Conservation (phyloP, 1,140 invertebrate species). For the Bombus affinis region DNA sequence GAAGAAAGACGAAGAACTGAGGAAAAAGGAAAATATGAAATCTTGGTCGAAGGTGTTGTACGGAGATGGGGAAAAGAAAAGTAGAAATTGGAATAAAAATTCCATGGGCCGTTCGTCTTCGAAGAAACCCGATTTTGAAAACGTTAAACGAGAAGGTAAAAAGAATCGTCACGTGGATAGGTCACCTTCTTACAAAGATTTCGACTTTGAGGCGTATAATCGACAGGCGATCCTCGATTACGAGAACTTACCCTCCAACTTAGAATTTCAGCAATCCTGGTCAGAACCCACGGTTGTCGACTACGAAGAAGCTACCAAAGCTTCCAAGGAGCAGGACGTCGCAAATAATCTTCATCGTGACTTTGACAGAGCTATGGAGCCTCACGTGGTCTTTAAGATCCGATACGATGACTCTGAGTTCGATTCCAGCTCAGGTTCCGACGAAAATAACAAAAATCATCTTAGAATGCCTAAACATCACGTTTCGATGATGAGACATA, state of each 20-base stretch:
- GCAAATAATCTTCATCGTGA: conserved; percentile 47
- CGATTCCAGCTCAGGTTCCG: conserved; percentile 71
- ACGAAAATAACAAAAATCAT: conserved; percentile 53
- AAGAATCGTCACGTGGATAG: conserved; percentile 43
- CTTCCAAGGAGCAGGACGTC: conserved; percentile 24
- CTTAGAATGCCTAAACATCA: conserved; percentile 36
- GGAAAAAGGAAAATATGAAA: conserved; percentile 38
- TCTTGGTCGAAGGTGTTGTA: conserved; percentile 41
- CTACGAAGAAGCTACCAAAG: conserved; percentile 39
- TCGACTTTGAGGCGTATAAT: conserved; percentile 76
- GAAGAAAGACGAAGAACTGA: conserved; percentile 65
- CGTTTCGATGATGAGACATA: conserved; percentile 26
- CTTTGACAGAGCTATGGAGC: conserved; percentile 75
- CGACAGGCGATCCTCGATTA: conserved; percentile 78
- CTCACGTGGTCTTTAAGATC: conserved; percentile 80
- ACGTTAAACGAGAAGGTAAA: conserved; percentile 26
- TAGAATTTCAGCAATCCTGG: conserved; percentile 49
- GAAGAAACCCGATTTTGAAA: conserved; percentile 28
- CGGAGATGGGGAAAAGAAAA: conserved; percentile 36
- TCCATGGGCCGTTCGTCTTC: conserved; percentile 27
- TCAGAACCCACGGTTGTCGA: conserved; percentile 37
- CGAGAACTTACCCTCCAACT: conserved; percentile 71
- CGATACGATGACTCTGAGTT: conserved; percentile 78
- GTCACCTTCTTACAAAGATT: conserved; percentile 42
- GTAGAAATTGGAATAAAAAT: conserved; percentile 43